Percentiles rank a stretch among this genome's conserved stretches.
Conservation (phyloP, 2,113 vertebrate species). For the Engraulis encrasicolus region DNA sequence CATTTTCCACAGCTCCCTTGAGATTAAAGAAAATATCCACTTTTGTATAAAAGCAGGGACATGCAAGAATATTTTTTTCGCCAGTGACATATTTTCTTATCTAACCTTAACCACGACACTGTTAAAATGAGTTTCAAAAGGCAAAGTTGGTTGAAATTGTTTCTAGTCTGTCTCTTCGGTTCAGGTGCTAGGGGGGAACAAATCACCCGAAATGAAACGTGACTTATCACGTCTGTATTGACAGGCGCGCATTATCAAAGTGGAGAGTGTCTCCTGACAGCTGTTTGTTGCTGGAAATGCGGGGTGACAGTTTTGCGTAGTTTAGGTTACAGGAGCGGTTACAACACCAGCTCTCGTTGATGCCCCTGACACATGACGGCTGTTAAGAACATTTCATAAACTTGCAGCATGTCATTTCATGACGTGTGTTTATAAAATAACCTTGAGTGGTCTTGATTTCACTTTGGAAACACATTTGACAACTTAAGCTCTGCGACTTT, state of each 20-base stretch:
- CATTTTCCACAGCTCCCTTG: neutral
- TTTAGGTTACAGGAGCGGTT: slow-evolving; percentile 29
- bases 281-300: slow-evolving; percentile 38
- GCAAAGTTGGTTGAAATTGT: neutral
- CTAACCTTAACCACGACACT: neutral
- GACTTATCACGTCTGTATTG: slow-evolving; percentile 9
- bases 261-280: slow-evolving; percentile 36
- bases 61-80: neutral
- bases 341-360: slow-evolving; percentile 3
- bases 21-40: neutral
- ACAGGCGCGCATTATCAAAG: slow-evolving; percentile 33
- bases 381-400: slow-evolving; percentile 19
- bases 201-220: slow-evolving; percentile 4
- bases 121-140: neutral
- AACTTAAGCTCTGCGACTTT: neutral
- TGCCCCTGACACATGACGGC: slow-evolving; percentile 13
- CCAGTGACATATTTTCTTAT: neutral
- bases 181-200: neutral
- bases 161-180: neutral
- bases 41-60: neutral
- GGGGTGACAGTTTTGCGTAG: slow-evolving; percentile 30
- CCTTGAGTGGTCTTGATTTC: slow-evolving; percentile 11
- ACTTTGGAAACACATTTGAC: slow-evolving; percentile 2
- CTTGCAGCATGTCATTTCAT: slow-evolving; percentile 11
- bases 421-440: slow-evolving; percentile 20